A percentile compares a stretch with the other conserved stretches of the same genome.
Conservation (phyloP, 1,140 invertebrate genomes). For the Schlechtendalia chinensis region DNA sequence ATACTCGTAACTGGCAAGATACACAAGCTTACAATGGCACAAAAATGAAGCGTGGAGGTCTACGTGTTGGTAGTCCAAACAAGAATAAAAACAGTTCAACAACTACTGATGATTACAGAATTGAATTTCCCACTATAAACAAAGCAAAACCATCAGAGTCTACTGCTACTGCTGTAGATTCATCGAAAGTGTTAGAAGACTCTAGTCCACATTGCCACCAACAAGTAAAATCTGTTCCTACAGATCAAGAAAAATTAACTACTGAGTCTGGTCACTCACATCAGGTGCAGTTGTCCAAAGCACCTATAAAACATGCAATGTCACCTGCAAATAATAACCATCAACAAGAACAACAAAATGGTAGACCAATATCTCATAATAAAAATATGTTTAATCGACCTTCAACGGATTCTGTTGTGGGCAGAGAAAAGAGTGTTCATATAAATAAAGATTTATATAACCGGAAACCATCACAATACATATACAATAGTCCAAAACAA, state of each 20-base stretch:
- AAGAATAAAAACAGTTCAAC: not conserved
- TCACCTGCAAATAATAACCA: not conserved
- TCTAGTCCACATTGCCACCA: not conserved
- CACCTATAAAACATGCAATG: not conserved
- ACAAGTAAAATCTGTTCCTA: not conserved
- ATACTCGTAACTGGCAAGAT: constrained; percentile 42
- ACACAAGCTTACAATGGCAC: constrained; percentile 10
- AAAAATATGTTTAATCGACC: not conserved
- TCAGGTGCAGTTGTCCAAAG: not conserved
- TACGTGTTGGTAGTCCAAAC: not conserved
- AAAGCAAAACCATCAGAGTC: not conserved
- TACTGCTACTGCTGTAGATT: not conserved
- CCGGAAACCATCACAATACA: not conserved
- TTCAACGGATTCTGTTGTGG: not conserved
- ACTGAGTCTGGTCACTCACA: not conserved
- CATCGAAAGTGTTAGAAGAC: not conserved
- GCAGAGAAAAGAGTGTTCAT: not conserved
- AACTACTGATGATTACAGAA: not conserved
- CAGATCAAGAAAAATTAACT: not conserved
- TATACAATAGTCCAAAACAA: not conserved
- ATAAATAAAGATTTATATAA: not conserved
- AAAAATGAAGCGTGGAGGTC: not conserved
- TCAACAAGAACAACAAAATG: not conserved
- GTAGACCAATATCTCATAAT: not conserved
- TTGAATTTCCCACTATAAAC: constrained; percentile 7